A percentile compares a stretch with the other conserved stretches of the same genome.
Conservation (phyloP, 2,797 vertebrate genomes). For the Pseudochirops cupreus region DNA sequence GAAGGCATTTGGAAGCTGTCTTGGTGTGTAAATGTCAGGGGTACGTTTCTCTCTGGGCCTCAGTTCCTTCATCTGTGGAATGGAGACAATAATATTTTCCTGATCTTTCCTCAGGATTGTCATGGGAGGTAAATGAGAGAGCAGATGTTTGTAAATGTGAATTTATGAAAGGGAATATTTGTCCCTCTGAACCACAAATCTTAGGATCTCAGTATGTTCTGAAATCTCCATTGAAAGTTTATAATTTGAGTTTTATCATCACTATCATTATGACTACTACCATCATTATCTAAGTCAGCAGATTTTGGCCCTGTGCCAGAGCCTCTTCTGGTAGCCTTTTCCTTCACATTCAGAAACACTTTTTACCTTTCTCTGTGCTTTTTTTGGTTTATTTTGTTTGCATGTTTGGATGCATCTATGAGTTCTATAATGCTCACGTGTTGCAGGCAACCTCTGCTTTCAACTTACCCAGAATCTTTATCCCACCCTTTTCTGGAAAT, state of each 20-base stretch:
- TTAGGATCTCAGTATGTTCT: background rate
- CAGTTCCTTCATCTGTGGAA: background rate
- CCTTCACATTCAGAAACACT: background rate
- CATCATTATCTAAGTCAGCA: accelerated
- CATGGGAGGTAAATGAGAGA: background rate
- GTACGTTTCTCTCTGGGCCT: background rate
- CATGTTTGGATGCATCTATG: background rate
- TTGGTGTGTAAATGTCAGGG: constrained; percentile 4
- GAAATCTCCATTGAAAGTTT: background rate
- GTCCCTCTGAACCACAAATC: background rate
- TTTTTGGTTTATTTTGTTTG: background rate
- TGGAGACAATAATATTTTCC: background rate
- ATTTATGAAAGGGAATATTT: too few relatives aligned
- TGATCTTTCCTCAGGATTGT: background rate
- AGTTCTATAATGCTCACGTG: background rate
- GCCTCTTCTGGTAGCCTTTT: background rate
- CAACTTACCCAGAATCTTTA: background rate
- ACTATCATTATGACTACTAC: accelerated
- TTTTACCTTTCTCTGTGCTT: background rate
- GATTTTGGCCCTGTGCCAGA: background rate
- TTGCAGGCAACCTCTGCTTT: background rate
- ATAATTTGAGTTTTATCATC: background rate
- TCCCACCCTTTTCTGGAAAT: background rate
- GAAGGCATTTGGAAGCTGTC: constrained; percentile 41
- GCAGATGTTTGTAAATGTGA: background rate